Evolutionary conservation across 2,888 invertebrate genomes (phyloP).

Genomic region (Microctonus brassicae): DNA sequence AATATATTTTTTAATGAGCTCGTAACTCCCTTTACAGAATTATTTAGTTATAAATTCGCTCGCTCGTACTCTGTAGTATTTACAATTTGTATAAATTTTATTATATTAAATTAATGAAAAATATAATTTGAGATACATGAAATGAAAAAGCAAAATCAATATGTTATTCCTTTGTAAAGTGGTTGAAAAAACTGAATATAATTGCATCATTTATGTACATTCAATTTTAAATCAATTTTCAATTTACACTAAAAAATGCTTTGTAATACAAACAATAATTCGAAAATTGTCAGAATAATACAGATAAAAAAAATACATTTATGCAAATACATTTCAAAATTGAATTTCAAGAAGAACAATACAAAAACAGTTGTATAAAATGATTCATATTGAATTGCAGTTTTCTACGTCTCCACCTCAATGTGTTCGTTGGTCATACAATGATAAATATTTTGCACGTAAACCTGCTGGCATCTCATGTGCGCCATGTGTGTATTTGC

Average conservation of each 20-base stretch:
- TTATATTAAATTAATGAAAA: neutral
- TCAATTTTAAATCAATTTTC: neutral
- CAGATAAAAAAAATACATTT: neutral
- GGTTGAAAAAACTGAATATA: neutral
- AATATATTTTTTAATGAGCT: conserved; percentile 26
- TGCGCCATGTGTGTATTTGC: conserved; percentile 48
- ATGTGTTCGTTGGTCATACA: neutral
- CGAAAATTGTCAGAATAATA: neutral
- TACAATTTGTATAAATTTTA: no score
- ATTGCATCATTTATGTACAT: neutral
- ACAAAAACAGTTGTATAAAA: conserved; percentile 12
- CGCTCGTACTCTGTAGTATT: neutral
- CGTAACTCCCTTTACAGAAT: conserved; percentile 6
- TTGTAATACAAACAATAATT: neutral
- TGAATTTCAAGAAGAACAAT: neutral
- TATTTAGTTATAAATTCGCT: neutral
- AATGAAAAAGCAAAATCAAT: no score
- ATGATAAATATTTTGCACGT: conserved; percentile 26
- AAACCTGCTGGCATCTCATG: conserved; percentile 51
- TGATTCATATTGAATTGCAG: conserved; percentile 16
- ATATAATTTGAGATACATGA: neutral
- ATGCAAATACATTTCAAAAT: neutral
- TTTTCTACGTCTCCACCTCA: neutral
- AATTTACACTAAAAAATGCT: neutral
- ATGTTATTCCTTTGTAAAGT: neutral